These are phyloP conservation scores for Dendroctonus ponderosae DNA, from an alignment of 1,140 invertebrate species.

Conservation along the genomic window DNA sequence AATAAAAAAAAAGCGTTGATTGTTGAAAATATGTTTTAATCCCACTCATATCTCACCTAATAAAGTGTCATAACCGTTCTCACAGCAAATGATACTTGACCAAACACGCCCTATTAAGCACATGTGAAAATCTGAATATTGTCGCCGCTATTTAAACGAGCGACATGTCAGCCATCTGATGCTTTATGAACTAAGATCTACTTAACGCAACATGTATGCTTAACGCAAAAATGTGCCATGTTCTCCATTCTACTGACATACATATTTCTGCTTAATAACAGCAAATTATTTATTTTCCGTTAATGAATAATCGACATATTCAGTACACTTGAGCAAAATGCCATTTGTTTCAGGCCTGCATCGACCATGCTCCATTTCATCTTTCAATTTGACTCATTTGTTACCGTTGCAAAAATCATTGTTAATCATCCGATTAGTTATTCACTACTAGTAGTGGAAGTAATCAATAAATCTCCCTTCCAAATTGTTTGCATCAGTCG, in stretches of 20 bases:
- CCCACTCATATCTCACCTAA: too few relatives aligned
- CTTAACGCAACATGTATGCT: neutral
- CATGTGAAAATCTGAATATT: constrained; percentile 1
- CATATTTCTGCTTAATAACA: constrained; percentile 7
- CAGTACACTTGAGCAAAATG: neutral
- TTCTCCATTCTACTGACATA: constrained; percentile 9
- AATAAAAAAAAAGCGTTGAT: too few relatives aligned
- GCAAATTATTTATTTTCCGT: constrained; percentile 9
- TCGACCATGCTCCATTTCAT: too few relatives aligned
- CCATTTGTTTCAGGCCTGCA: too few relatives aligned
- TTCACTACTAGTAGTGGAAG: neutral
- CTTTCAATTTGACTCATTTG: neutral
- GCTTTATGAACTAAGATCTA: neutral
- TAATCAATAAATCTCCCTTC: neutral
- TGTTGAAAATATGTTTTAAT: too few relatives aligned
- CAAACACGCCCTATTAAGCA: constrained; percentile 5
- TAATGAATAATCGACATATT: constrained; percentile 9
- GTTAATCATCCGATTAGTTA: neutral
- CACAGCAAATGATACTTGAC: neutral
- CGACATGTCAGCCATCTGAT: neutral
- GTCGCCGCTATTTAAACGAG: neutral
- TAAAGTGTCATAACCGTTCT: too few relatives aligned
- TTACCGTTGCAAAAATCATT: constrained; percentile 2
- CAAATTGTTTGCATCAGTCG: too few relatives aligned
- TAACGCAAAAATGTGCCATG: constrained; percentile 6